Evolutionary conservation across 1,140 invertebrate genomes (phyloP).

Genomic region (Drosophila kikkawai): DNA sequence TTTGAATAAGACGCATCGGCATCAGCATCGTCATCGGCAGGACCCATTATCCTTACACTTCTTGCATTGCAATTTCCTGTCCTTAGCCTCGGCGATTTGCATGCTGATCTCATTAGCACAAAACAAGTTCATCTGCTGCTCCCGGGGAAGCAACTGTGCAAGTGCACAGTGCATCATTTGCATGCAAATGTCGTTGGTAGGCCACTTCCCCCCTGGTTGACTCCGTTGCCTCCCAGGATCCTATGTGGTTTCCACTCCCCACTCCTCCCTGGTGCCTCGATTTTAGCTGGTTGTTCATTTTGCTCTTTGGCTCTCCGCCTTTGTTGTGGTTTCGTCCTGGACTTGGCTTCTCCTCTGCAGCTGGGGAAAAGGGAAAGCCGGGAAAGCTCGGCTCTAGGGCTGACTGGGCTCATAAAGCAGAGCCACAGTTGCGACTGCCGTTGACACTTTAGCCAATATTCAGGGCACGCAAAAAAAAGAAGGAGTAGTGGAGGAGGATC

Average conservation of each 20-base stretch:
- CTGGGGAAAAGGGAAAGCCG: constrained; percentile 26
- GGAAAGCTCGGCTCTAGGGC: constrained; percentile 11
- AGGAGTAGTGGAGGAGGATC: background rate
- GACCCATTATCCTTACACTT: constrained; percentile 70
- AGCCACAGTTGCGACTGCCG: constrained; percentile 71
- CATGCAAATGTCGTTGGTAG: constrained; percentile 81
- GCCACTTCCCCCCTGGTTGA: constrained; percentile 35
- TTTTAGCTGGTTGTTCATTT: constrained; percentile 58
- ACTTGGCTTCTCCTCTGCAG: constrained; percentile 61
- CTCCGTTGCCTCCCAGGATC: background rate
- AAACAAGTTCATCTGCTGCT: constrained; percentile 73
- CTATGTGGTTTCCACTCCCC: background rate
- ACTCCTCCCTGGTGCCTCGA: background rate
- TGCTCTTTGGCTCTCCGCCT: constrained; percentile 70
- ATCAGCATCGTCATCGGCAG: constrained; percentile 11
- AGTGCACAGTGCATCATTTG: constrained; percentile 75
- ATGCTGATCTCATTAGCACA: constrained; percentile 82
- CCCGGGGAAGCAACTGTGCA: constrained; percentile 33
- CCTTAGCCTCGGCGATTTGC: constrained; percentile 66
- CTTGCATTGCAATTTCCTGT: constrained; percentile 76
- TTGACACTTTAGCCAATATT: constrained; percentile 81
- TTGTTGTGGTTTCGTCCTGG: constrained; percentile 75
- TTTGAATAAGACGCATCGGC: constrained; percentile 35
- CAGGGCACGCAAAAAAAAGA: constrained; percentile 54
- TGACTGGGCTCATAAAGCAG: constrained; percentile 66